A percentile compares a stretch with the other conserved stretches of the same genome.
Evolutionary conservation across 2,797 vertebrate genomes (phyloP).

Genomic region (Cynodonichthys magdalenae): DNA sequence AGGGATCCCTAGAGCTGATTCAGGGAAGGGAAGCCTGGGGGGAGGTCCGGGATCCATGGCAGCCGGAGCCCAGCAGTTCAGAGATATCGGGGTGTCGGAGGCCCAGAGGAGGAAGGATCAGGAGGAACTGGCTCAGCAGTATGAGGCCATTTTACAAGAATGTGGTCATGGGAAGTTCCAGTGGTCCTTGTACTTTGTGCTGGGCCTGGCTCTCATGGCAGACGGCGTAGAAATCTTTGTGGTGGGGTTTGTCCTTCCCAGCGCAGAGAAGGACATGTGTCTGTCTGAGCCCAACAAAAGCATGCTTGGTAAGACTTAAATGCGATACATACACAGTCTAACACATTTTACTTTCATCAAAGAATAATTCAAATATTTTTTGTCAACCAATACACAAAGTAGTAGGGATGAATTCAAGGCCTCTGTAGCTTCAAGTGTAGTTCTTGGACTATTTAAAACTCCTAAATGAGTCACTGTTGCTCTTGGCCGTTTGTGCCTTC

Average conservation of each 20-base stretch:
- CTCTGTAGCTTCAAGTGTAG: not conserved
- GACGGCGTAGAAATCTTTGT: constrained; percentile 96
- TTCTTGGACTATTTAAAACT: constrained; percentile 22
- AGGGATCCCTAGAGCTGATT: constrained; percentile 92
- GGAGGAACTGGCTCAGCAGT: constrained; percentile 94
- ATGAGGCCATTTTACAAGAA: constrained; percentile 94
- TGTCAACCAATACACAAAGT: constrained; percentile 2
- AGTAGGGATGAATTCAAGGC: not conserved
- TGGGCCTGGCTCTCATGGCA: constrained; percentile 95
- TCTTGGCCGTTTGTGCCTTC: constrained; percentile 3
- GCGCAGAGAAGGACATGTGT: constrained; percentile 97
- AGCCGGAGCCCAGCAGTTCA: constrained; percentile 72
- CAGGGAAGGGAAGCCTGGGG: constrained; percentile 82
- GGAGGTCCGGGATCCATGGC: constrained; percentile 66
- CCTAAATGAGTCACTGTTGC: constrained; percentile 25
- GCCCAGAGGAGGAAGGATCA: constrained; percentile 88
- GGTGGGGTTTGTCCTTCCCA: constrained; percentile 96
- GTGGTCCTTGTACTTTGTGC: constrained; percentile 95
- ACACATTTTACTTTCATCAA: not conserved
- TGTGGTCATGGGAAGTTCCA: constrained; percentile 96
- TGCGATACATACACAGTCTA: not conserved
- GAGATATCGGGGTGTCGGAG: constrained; percentile 80
- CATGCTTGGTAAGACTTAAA: constrained; percentile 89
- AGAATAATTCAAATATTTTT: too few species aligned
- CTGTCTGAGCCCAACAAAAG: constrained; percentile 96